These are phyloP conservation scores for Isurus oxyrinchus DNA, from an alignment of 2,113 vertebrate genomes.

Conservation along the genomic window DNA sequence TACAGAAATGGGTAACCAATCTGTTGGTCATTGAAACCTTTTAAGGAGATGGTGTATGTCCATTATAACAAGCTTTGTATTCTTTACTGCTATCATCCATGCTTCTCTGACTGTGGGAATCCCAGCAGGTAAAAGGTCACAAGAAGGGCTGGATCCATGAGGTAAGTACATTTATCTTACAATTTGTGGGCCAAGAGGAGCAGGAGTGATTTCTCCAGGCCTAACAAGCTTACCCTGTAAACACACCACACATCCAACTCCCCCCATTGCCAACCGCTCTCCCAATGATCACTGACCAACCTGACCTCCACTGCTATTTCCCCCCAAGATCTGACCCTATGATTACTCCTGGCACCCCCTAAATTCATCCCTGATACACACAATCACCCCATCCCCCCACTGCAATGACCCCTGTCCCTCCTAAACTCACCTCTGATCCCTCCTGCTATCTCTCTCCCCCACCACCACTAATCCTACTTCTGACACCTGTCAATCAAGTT, in stretches of 20 bases:
- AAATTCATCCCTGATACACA: neutral
- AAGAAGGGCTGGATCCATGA: neutral
- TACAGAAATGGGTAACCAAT: neutral
- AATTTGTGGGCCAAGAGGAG: neutral
- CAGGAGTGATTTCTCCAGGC: neutral
- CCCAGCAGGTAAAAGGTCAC: neutral
- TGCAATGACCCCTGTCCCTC: neutral
- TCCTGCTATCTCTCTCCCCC: neutral
- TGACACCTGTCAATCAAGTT: neutral
- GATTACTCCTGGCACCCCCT: neutral
- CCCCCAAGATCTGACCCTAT: neutral
- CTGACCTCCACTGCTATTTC: neutral
- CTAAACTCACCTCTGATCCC: neutral
- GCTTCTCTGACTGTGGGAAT: neutral
- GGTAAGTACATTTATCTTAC: neutral
- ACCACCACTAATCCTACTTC: neutral
- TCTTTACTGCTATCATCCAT: neutral
- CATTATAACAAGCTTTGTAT: neutral
- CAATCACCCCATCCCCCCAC: neutral
- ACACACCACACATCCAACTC: neutral
- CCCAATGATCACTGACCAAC: too few relatives aligned
- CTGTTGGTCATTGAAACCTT: neutral
- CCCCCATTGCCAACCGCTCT: neutral
- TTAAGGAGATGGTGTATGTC: neutral
- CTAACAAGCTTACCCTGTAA: neutral